Evolutionary conservation across 1,140 invertebrate genomes (phyloP), one percentile per base, ranked within the genome.

Genomic region (Bathynomus jamesi): DNA sequence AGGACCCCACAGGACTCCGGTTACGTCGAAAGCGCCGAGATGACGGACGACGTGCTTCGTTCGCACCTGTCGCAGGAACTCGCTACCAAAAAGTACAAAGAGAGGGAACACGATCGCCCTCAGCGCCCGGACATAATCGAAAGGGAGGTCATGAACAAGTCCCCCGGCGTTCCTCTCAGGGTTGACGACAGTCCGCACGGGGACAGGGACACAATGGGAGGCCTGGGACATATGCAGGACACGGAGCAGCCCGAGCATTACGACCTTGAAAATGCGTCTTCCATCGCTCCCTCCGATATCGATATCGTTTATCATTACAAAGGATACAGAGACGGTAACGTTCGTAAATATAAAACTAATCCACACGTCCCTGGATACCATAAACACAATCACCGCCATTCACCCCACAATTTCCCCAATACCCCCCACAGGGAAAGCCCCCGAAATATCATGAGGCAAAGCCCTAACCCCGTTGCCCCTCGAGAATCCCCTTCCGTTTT

Each of bases 231-330:
- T 67, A 77, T 78, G 63, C 76, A 72, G 28, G 89, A 91, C 80
- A 89, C 90, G 0, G 94, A 96, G 81, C 87, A 91, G 75, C 94
- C 94, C 0, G 95, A 98, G 81, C 95, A 96, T 80, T 98, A 98
- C 79, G 95, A 98, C 81, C 83, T 98, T 67, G 95, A 98, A 82
- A 98, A 98, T 83, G 94, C 95, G 0, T 96, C 94, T 81, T 96
- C 93, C 0, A 97, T 98, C 76, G 96, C 96, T 0, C 95, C 96
- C 0, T 96, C 94, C 11, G 96, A 98, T 81, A 96, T 97, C 73
- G 95, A 98, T 80, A 93, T 98, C 72, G 93, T 96, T 0, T 95
- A 95, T 79, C 95, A 98, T 81, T 98, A 98, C 81, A 96, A 96
- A 84, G 93, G 82, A 32, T 95, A 75, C 91, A 92, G 83, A 82